phyloP scores from a whole-genome alignment of 2,888 invertebrate genomes.

The Drosophila yooni region DNA sequence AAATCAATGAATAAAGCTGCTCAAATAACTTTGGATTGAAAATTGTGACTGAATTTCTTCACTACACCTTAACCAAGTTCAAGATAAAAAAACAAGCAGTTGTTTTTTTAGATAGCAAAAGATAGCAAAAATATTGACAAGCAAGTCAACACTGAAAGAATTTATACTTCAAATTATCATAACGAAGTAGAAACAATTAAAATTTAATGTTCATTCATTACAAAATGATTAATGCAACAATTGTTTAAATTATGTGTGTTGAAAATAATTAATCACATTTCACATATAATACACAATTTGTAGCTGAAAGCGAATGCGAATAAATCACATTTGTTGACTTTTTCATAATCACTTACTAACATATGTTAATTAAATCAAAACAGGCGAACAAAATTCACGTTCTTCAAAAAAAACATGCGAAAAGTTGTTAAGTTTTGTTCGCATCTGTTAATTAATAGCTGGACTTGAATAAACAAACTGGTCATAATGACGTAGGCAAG shows the following conservation, averaged over 20 bases:
- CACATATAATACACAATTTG: neutral
- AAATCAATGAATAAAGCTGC: neutral
- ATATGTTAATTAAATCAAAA: slow-evolving; percentile 22
- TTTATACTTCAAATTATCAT: neutral
- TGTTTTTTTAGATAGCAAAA: slow-evolving; percentile 11
- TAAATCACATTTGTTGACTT: neutral
- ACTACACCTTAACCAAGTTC: neutral
- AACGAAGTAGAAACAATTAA: neutral
- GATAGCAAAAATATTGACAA: slow-evolving; percentile 10
- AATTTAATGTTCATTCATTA: neutral
- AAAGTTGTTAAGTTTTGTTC: neutral
- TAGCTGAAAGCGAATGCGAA: neutral
- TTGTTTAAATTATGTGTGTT: neutral
- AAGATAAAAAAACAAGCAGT: neutral
- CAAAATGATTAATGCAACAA: neutral
- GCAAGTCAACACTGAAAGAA: neutral
- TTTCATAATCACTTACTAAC: neutral
- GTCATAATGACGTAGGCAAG: neutral
- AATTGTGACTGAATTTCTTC: neutral
- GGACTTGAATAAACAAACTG: slow-evolving; percentile 1
- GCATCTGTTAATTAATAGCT: neutral
- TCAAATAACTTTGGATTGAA: neutral
- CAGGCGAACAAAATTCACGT: neutral
- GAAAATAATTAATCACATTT: neutral
- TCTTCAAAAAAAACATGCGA: neutral